These are phyloP conservation scores for Chamaea fasciata DNA, from an alignment of 2,113 vertebrate species.

Conservation along the genomic window DNA sequence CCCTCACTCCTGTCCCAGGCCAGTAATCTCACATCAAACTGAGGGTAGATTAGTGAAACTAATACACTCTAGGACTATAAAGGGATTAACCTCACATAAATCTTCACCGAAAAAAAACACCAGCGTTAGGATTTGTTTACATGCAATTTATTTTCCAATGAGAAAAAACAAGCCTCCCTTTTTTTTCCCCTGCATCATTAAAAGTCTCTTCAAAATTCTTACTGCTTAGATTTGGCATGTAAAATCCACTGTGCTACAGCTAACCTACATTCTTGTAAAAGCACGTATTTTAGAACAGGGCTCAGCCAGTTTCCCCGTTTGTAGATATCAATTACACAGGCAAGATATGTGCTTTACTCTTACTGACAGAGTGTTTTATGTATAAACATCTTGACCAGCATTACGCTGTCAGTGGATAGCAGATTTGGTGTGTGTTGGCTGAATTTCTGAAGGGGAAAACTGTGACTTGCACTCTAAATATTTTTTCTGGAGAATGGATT, in stretches of 20 bases:
- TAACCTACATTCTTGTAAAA: neutral
- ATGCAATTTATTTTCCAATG: neutral
- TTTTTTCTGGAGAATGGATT: conserved; percentile 45
- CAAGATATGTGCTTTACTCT: neutral
- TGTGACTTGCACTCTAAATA: conserved; percentile 33
- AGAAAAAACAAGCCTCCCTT: neutral
- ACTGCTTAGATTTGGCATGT: neutral
- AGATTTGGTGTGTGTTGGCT: neutral
- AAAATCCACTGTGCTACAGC: neutral
- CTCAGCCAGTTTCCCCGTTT: neutral
- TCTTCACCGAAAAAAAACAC: neutral
- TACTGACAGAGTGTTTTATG: neutral
- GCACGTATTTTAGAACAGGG: neutral
- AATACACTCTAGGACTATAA: neutral
- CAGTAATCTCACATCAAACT: neutral
- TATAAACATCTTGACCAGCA: conserved; percentile 1
- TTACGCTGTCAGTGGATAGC: neutral
- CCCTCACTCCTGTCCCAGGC: neutral
- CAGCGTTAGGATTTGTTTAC: neutral
- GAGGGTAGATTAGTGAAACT: neutral
- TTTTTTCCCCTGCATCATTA: neutral
- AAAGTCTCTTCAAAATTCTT: neutral
- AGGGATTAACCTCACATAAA: neutral
- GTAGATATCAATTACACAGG: neutral
- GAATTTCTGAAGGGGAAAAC: conserved; percentile 19